Base-by-base conservation (phyloP, 2,113 vertebrate genomes). In the Chrysemys picta region DNA sequence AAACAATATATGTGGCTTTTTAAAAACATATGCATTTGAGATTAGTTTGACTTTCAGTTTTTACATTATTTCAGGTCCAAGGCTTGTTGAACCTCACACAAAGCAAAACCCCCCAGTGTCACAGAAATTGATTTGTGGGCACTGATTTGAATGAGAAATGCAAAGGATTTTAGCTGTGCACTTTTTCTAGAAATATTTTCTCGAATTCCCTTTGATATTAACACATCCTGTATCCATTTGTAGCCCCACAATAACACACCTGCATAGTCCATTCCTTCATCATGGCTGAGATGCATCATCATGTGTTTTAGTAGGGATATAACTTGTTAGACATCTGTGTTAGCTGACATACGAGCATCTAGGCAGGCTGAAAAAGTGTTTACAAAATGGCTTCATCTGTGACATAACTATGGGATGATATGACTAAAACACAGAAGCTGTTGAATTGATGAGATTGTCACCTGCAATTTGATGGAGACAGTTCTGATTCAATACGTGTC, bases 401-500 rank as follows among this genome's bases (percentile, higher is more conserved):
- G 59, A 56, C 22, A 29, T 49, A 88, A 5, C 22, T 56, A 16
- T 6, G 65, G 80, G 84, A 88, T n/a, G 12, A 82, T 2, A 25
- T 2, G 2, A 88, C 17, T 85, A 84, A 95, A 94, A 93, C 52
- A 35, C 93, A 91, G 54, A 79, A 94, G 62, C 69, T 93, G 88
- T 62, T 97, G 49, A 97, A 94, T 96, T 96, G 96, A 87, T 93
- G 84, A 89, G 94, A 96, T 56, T 88, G 82, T 79, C 92, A 94
- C 91, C 93, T 65, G 89, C 88, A 62, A 65, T 97, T 35, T 86
- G 94, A 56, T 42, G 22, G 69, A 50, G 93, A 50, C 13, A 8
- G 83, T 38, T 89, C 57, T 95, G 88, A 93, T 96, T 97, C 92
- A 88, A 82, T 27, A 54, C 42, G 54, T 85, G 53, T 50, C 7